Evolutionary conservation across 2,888 invertebrate species (phyloP).

Genomic region (Gari tellinella): DNA sequence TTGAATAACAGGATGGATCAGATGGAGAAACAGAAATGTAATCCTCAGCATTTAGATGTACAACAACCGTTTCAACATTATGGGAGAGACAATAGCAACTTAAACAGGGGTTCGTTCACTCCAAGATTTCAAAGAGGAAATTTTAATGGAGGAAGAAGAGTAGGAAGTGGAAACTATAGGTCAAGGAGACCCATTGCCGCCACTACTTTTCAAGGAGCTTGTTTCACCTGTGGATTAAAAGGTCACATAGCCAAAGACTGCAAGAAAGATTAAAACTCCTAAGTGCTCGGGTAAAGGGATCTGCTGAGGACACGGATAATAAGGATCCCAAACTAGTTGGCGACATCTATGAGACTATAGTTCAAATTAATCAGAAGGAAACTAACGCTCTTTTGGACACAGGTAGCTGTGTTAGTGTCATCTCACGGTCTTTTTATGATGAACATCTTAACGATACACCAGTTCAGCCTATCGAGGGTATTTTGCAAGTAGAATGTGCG

Average conservation of each 20-base stretch:
- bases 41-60: background rate
- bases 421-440: constrained; percentile 5
- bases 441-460: background rate
- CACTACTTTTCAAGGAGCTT: constrained; percentile 1
- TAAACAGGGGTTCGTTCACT: too few species aligned
- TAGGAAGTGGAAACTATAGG: too few species aligned
- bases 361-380: constrained; percentile 3
- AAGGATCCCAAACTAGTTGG: too few species aligned
- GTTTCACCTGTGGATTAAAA: constrained; percentile 6
- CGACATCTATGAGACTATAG: constrained; percentile 6
- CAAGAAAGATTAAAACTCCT: constrained; percentile 1
- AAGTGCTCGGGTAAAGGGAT: too few species aligned
- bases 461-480: background rate
- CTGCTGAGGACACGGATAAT: too few species aligned
- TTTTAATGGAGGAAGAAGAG: background rate
- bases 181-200: background rate
- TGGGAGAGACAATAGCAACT: too few species aligned
- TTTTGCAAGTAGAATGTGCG: constrained; percentile 25
- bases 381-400: constrained; percentile 13
- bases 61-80: too few species aligned
- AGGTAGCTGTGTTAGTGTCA: too few species aligned
- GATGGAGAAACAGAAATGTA: constrained; percentile 13
- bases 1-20: constrained; percentile 14
- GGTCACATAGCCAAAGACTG: constrained; percentile 13
- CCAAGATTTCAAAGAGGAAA: background rate